Evolutionary conservation across 64 coral and sea anemone genomes (phyloP).

Genomic region (Cladopsammia gracilis): DNA sequence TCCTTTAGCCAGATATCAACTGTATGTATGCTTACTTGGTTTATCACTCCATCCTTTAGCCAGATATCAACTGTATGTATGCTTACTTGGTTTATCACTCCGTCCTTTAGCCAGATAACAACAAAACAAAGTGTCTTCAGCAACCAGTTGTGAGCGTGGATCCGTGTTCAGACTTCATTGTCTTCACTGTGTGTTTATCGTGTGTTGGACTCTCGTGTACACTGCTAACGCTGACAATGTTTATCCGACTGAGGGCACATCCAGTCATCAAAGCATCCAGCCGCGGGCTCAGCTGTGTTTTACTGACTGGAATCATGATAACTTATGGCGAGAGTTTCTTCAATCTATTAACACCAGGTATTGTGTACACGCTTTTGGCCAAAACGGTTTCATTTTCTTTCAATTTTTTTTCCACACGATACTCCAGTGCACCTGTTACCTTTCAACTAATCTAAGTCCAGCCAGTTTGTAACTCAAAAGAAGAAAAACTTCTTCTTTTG

Average conservation of each 20-base stretch:
- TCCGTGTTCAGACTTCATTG: background rate
- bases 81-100: no score
- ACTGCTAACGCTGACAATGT: background rate
- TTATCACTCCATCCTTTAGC: background rate
- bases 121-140: slow-evolving; percentile 8
- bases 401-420: no score
- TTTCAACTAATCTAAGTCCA: no score
- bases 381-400: no score
- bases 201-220: slow-evolving; percentile 4
- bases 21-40: no score
- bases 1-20: slow-evolving; percentile 8
- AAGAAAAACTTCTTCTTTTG: no score
- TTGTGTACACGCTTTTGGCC: background rate
- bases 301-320: slow-evolving; percentile 20
- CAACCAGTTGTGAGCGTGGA: slow-evolving; percentile 20
- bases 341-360: slow-evolving; percentile 34
- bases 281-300: slow-evolving; percentile 12
- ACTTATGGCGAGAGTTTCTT: background rate
- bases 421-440: no score
- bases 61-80: background rate
- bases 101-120: background rate
- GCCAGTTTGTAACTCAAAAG: no score
- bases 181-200: slow-evolving; percentile 17
- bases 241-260: background rate
- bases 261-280: slow-evolving; percentile 40